Evolutionary conservation across 2,888 invertebrate genomes (phyloP).

Genomic region (Himalopsyche anomala): DNA sequence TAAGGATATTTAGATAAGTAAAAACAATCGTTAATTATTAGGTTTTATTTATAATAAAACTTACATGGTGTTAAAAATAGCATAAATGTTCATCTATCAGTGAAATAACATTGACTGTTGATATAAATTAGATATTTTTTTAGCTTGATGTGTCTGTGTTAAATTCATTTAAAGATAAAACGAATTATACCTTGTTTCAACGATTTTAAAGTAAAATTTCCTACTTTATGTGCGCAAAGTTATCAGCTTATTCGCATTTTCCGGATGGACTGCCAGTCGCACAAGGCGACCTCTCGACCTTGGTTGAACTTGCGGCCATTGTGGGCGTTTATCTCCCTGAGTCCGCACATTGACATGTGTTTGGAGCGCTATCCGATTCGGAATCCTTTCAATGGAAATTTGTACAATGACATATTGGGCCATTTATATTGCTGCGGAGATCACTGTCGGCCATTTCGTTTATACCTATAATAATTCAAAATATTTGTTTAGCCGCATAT

Average conservation of each 20-base stretch:
- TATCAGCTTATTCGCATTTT: conserved; percentile 57
- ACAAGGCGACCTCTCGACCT: conserved; percentile 1
- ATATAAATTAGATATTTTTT: too few relatives aligned
- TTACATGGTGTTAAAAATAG: too few relatives aligned
- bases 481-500: too few relatives aligned
- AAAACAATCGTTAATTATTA: too few relatives aligned
- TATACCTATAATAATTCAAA: not conserved
- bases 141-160: too few relatives aligned
- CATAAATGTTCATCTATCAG: too few relatives aligned
- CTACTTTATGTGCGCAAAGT: conserved; percentile 31
- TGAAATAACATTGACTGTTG: too few relatives aligned
- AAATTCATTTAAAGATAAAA: too few relatives aligned
- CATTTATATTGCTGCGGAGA: conserved; percentile 9
- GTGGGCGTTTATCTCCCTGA: conserved; percentile 30
- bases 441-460: not conserved
- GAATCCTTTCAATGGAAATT: conserved; percentile 26
- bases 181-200: too few relatives aligned
- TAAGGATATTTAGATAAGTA: too few relatives aligned
- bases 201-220: too few relatives aligned
- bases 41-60: too few relatives aligned
- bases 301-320: conserved; percentile 13
- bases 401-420: conserved; percentile 34
- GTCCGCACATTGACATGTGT: conserved; percentile 34
- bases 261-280: conserved; percentile 53
- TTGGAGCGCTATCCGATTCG: not conserved